phyloP scores from a whole-genome alignment of 2,888 invertebrate species.

The Rapana venosa region DNA sequence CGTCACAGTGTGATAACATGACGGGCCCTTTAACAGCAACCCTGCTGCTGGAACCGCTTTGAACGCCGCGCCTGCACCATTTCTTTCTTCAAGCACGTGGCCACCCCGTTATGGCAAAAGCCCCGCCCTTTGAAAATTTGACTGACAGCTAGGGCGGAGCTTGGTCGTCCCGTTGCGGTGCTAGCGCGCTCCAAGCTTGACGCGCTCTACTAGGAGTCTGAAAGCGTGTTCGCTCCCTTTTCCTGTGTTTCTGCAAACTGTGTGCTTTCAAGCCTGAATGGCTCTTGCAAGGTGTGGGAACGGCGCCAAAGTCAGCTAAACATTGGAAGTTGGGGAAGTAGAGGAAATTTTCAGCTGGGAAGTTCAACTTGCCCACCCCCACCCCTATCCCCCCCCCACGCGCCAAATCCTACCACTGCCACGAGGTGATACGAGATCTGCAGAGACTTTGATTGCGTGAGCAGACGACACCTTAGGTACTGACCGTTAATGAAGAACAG shows the following conservation, averaged over 20 bases:
- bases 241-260: not conserved
- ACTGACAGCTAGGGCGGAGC: not conserved
- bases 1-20: not conserved
- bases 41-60: not conserved
- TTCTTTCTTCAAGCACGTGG: not conserved
- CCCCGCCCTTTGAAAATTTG: not conserved
- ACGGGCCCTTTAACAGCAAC: not conserved
- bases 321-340: not conserved
- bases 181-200: not conserved
- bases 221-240: slow-evolving; percentile 9
- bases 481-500: not conserved
- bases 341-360: not conserved
- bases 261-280: slow-evolving; percentile 11
- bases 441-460: not conserved
- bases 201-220: not conserved
- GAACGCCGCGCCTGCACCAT: not conserved
- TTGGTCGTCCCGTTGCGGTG: slow-evolving; percentile 11
- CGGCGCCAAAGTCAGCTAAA: not conserved
- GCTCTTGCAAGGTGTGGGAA: not conserved
- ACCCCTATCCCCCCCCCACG: not conserved
- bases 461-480: slow-evolving; percentile 8
- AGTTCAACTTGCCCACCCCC: not conserved
- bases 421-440: not conserved
- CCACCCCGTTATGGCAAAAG: not conserved
- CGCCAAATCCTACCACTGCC: not conserved